Conservation (phyloP, 1,140 invertebrate genomes). For the Cryptotermes secundus region DNA sequence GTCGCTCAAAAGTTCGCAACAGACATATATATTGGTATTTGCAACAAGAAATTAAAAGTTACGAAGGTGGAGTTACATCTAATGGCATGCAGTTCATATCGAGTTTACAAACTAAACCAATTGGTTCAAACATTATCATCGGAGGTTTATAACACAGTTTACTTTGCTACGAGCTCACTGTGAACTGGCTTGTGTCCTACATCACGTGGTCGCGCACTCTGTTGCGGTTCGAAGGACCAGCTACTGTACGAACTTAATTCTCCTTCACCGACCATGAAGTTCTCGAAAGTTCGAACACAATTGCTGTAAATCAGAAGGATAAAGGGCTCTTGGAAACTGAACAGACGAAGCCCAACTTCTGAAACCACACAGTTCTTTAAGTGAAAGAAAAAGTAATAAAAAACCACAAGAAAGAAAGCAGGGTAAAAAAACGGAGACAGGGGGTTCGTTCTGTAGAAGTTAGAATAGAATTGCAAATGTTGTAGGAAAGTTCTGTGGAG, state of each 20-base stretch:
- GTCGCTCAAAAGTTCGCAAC: too few relatives aligned
- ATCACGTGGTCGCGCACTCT: neutral
- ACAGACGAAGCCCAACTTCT: neutral
- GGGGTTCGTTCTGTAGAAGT: neutral
- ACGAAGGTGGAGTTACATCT: too few relatives aligned
- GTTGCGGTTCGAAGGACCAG: neutral
- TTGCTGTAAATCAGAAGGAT: conserved; percentile 5
- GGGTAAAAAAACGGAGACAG: neutral
- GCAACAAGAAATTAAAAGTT: too few relatives aligned
- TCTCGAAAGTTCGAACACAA: neutral
- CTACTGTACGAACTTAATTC: conserved; percentile 7
- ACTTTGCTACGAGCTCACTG: neutral
- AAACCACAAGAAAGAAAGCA: neutral
- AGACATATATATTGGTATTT: too few relatives aligned
- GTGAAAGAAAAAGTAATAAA: conserved; percentile 9
- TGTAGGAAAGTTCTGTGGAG: neutral
- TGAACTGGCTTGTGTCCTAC: neutral
- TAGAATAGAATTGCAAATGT: neutral
- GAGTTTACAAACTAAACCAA: too few relatives aligned
- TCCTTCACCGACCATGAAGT: neutral
- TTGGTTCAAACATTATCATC: too few relatives aligned
- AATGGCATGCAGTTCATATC: too few relatives aligned
- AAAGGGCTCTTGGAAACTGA: neutral
- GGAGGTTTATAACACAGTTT: too few relatives aligned
- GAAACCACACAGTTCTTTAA: neutral